Base-by-base conservation (phyloP, 2,888 invertebrate species). In the Phortica magna region DNA sequence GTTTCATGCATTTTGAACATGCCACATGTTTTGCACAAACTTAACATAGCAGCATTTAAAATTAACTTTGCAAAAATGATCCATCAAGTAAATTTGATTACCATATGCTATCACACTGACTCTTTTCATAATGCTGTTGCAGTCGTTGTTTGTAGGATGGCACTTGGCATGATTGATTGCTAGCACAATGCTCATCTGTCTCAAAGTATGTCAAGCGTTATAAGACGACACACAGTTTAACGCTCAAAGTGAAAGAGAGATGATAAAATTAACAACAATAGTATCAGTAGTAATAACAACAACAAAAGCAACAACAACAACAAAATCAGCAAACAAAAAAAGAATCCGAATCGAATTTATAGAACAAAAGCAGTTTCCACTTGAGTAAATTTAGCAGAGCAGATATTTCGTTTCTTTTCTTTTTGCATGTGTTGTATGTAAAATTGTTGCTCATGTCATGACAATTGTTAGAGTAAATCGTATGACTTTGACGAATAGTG, bases 81-180 rank as follows among this genome's bases (percentile, higher is more conserved):
- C 42, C 67, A 67, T 67, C 67, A 42, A 67, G 48, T 42, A 7
- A 67, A 67, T 67, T n/a, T 42, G n/a, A 42, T 67, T 67, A 42
- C 42, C 67, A 67, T 67, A 67, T 67, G 67, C 17, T 67, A 22
- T 22, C 10, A 7, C 61, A 61, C 39, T 39, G n/a, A 39, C 17
- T 67, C 67, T 42, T 7, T 41, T n/a, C 42, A 74, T 74, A 42
- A 73, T 70, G 17, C 64, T 17, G 9, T 22, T 14, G 57, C 48
- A 39, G 57, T 22, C 17, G 53, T 55, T 31, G 17, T 14, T n/a
- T 77, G 78, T 67, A 42, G 67, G 53, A 70, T 76, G 77, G 76
- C 82, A 83, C 81, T 84, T 83, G 81, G 83, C 78, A 83, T 88
- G 85, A 85, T 85, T 85, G 85, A 85, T 87, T 84, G 83, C 83